These are phyloP conservation scores for Drosophila ogumai DNA, from an alignment of 1,140 invertebrate genomes.

Conservation along the genomic window DNA sequence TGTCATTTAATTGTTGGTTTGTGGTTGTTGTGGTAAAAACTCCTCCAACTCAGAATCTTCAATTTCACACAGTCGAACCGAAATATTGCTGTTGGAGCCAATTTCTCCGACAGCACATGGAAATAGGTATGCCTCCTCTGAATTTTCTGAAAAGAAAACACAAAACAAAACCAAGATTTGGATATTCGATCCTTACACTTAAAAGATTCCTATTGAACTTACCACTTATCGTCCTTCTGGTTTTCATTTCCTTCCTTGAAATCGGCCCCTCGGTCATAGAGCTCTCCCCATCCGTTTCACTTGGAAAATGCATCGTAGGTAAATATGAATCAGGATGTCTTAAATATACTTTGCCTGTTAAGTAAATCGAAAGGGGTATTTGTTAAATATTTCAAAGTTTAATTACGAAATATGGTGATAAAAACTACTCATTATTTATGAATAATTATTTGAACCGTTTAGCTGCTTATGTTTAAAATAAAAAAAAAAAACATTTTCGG, in stretches of 20 bases:
- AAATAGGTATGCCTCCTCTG: constrained; percentile 91
- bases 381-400: background rate
- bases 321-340: constrained; percentile 94
- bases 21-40: constrained; percentile 65
- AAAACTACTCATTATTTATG: background rate
- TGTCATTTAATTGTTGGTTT: constrained; percentile 71
- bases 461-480: constrained; percentile 13
- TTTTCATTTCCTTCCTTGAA: constrained; percentile 54
- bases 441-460: background rate
- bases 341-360: constrained; percentile 89
- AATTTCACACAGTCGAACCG: constrained; percentile 95
- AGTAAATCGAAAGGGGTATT: constrained; percentile 4
- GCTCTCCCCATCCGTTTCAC: constrained; percentile 88
- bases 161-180: background rate
- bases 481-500: background rate
- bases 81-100: constrained; percentile 92
- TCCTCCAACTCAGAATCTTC: constrained; percentile 94
- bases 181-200: no score
- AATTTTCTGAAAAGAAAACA: constrained; percentile 51
- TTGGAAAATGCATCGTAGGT: constrained; percentile 90
- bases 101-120: constrained; percentile 86
- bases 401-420: background rate
- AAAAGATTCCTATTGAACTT: background rate
- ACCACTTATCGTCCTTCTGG: constrained; percentile 71
- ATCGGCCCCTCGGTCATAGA: constrained; percentile 81